phyloP scores from a whole-genome alignment of 2,888 invertebrate species.

The Schrankia costaestrigalis region DNA sequence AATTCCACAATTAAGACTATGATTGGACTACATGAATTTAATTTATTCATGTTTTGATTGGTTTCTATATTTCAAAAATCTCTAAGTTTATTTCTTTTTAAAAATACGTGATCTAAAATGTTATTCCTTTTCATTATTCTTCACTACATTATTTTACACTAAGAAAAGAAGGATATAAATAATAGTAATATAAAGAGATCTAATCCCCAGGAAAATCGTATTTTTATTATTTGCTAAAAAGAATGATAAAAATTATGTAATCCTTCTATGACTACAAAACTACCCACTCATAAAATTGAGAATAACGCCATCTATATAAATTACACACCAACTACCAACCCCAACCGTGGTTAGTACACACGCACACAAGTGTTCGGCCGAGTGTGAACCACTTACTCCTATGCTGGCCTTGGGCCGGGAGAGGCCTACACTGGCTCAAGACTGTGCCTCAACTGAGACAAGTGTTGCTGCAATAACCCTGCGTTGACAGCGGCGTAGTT shows the following conservation, averaged over 20 bases:
- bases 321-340: constrained; percentile 32
- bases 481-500: constrained; percentile 79
- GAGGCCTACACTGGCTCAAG: constrained; percentile 57
- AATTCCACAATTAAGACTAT: background rate
- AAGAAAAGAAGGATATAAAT: no score
- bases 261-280: background rate
- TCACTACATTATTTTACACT: no score
- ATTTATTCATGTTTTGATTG: no score
- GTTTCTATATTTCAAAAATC: no score
- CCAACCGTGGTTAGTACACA: constrained; percentile 56
- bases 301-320: constrained; percentile 22
- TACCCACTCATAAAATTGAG: constrained; percentile 5
- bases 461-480: constrained; percentile 77
- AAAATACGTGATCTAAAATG: no score
- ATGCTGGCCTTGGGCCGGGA: constrained; percentile 37
- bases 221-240: no score
- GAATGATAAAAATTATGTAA: background rate
- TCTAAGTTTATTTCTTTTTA: no score
- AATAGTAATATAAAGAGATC: no score
- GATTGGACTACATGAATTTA: background rate
- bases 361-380: constrained; percentile 58
- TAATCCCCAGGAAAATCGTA: no score
- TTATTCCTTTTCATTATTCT: no score
- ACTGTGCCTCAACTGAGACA: constrained; percentile 72
- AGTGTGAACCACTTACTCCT: constrained; percentile 69